phyloP scores from a whole-genome alignment of 2,888 invertebrate genomes.

The Drosophila incognita region DNA sequence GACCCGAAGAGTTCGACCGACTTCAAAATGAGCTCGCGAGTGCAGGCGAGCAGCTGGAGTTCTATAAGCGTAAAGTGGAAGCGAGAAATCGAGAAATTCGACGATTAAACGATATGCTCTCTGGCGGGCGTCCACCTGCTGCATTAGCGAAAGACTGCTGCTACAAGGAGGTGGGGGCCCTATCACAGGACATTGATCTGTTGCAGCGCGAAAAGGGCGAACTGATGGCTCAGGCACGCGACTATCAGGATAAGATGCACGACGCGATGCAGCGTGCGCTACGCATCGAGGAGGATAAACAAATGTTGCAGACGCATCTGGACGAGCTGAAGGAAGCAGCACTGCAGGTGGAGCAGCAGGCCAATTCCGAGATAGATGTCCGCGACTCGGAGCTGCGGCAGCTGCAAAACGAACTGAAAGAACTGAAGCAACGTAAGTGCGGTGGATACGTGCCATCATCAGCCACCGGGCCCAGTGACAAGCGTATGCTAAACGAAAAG shows the following conservation, averaged over 20 bases:
- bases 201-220: slow-evolving; percentile 87
- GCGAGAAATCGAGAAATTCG: slow-evolving; percentile 89
- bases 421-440: slow-evolving; percentile 46
- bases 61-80: slow-evolving; percentile 85
- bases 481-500: slow-evolving; percentile 86
- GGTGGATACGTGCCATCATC: slow-evolving; percentile 17
- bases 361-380: slow-evolving; percentile 88
- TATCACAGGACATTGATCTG: slow-evolving; percentile 87
- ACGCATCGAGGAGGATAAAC: slow-evolving; percentile 90
- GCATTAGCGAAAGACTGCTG: slow-evolving; percentile 89
- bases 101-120: slow-evolving; percentile 89
- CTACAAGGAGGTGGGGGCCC: slow-evolving; percentile 86
- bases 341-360: slow-evolving; percentile 91
- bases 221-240: slow-evolving; percentile 72
- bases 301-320: slow-evolving; percentile 89
- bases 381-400: slow-evolving; percentile 85
- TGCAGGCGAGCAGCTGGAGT: slow-evolving; percentile 85
- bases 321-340: slow-evolving; percentile 91
- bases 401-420: slow-evolving; percentile 72
- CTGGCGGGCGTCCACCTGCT: slow-evolving; percentile 89
- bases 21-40: slow-evolving; percentile 85
- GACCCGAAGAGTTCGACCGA: slow-evolving; percentile 81
- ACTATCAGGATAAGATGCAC: slow-evolving; percentile 86
- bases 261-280: slow-evolving; percentile 92
- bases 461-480: slow-evolving; percentile 85